A percentile compares a stretch with the other conserved stretches of the same genome.
Evolutionary conservation across 1,140 invertebrate genomes (phyloP).

Genomic region (Tetraneura akinire): DNA sequence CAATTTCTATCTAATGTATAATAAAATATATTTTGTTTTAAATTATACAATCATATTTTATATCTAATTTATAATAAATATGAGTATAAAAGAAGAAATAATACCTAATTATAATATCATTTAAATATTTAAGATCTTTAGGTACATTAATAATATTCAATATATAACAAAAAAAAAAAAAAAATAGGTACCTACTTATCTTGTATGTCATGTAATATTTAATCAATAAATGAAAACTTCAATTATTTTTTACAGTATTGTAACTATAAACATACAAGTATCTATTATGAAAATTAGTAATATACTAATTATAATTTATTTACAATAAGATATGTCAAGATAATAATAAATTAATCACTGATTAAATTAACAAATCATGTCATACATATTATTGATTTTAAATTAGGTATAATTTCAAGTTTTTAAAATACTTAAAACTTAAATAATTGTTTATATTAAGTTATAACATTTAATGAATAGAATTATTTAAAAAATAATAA

Average conservation of each 20-base stretch:
- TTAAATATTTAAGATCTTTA: no score
- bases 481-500: neutral
- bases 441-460: neutral
- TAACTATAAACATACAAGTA: no score
- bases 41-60: neutral
- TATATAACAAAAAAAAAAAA: no score
- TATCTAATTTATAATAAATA: neutral
- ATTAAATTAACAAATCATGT: no score
- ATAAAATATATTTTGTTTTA: constrained; percentile 8
- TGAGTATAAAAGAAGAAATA: no score
- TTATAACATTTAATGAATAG: neutral
- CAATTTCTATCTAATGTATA: neutral
- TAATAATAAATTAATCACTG: neutral
- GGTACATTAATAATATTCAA: neutral
- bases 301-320: no score
- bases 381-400: no score
- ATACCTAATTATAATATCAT: neutral
- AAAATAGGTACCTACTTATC: no score
- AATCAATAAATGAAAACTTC: neutral
- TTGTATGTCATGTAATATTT: neutral
- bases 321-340: neutral
- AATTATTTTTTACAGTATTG: neutral
- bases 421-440: neutral
- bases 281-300: no score
- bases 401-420: no score